Evolutionary conservation across 2,797 vertebrate species (phyloP), one percentile per base, ranked within the genome.

Genomic region (Amblyopsis hoosieri): DNA sequence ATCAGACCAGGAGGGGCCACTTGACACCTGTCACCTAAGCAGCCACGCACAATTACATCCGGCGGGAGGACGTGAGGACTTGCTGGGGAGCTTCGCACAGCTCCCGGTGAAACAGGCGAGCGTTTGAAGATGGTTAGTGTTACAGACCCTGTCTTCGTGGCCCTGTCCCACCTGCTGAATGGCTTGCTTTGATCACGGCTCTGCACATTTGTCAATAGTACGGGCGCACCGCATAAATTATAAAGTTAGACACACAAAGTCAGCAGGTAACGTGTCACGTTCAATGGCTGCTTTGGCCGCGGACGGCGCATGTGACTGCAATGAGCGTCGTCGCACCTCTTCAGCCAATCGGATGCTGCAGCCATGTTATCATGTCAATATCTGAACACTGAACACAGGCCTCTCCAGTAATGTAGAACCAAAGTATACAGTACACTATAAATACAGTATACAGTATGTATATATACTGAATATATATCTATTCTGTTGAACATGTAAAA

Each of bases 111-210:
- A 91, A 90, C 81, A 82, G 85, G 81, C 54, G 80, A 89, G 85
- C 78, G 87, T 92, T 93, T 92, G 92, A 93, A 92, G 91, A 92
- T 92, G 87, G 90, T 92, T 93, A 93, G 87, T 87, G 86, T 88
- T 92, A 92, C 92, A 93, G 91, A 87, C 81, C 89, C 87, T 80
- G 89, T 91, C 88, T 91, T 93, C 89, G 74, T 90, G 89, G 91
- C 89, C 87, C 90, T 88, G 91, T 90, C 91, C 90, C 85, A 85
- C 79, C 87, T 82, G 78, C 87, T 92, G 90, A 92, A 90, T 67
- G 75, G 71, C 71, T 80, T 1, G 67, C 92, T 93, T 93, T 93
- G 92, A 93, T 93, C 92, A 92, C 54, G 1, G 42, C 11, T 33
- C 78, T 73, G 80, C 84, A 76, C 86, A 89, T 92, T 89, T 92